These are phyloP conservation scores for Synergus gifuensis DNA, from an alignment of 2,888 invertebrate genomes.

Conservation along the genomic window DNA sequence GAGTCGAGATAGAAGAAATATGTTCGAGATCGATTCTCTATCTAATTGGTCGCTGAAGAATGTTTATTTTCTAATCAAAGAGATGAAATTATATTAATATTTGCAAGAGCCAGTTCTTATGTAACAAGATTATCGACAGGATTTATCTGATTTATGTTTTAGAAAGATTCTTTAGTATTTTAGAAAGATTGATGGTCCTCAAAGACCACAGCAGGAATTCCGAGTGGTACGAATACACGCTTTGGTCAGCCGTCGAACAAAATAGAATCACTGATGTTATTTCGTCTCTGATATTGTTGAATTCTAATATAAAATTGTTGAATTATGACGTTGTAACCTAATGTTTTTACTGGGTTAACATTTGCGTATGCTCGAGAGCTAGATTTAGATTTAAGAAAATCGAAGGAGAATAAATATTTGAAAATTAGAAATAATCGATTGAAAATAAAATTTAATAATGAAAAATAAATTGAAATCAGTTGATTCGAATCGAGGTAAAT, in stretches of 20 bases:
- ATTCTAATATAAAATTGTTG: background rate
- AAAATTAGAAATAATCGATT: too few relatives aligned
- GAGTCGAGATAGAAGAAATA: background rate
- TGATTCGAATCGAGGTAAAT: too few relatives aligned
- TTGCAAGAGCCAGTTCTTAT: background rate
- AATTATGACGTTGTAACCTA: too few relatives aligned
- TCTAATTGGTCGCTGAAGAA: background rate
- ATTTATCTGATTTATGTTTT: background rate
- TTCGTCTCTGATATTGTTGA: background rate
- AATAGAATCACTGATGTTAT: background rate
- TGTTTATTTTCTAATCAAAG: background rate
- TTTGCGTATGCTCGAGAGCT: too few relatives aligned
- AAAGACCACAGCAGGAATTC: constrained; percentile 1
- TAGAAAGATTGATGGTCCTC: background rate
- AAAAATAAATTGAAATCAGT: too few relatives aligned
- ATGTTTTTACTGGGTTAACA: too few relatives aligned
- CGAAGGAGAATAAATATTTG: too few relatives aligned
- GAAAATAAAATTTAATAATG: too few relatives aligned
- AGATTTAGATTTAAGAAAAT: too few relatives aligned
- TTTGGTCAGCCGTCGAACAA: constrained; percentile 13
- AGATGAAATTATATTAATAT: background rate
- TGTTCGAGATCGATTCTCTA: background rate
- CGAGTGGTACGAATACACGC: constrained; percentile 6
- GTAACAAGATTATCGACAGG: background rate
- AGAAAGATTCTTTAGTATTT: background rate